Conservation (phyloP, 1,140 invertebrate species). For the Chionoecetes opilio region DNA sequence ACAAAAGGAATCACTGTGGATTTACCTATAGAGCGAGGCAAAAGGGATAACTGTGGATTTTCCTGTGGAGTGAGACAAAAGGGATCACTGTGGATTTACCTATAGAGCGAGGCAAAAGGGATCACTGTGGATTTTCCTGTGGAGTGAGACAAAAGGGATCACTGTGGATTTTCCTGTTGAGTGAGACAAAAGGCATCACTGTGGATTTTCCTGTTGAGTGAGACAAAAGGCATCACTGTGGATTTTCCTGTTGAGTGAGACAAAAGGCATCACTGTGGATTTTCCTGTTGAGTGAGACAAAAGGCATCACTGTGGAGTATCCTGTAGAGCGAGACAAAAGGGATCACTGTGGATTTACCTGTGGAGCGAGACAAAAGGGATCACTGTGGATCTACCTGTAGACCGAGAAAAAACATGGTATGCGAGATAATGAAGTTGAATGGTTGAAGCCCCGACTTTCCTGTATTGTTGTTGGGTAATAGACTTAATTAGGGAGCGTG, state of each 20-base stretch:
- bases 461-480: background rate
- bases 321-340: background rate
- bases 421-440: background rate
- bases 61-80: no score
- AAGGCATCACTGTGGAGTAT: slow-evolving; percentile 14
- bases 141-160: no score
- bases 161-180: slow-evolving; percentile 36
- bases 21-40: no score
- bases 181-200: slow-evolving; percentile 56
- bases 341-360: no score
- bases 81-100: background rate
- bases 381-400: no score
- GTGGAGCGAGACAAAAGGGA: background rate
- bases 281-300: background rate
- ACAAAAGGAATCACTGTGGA: slow-evolving; percentile 68
- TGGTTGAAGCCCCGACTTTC: background rate
- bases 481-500: background rate
- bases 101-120: no score
- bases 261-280: slow-evolving; percentile 12
- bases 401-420: background rate
- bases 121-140: background rate
- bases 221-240: slow-evolving; percentile 57
- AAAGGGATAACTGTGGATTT: background rate
- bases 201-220: slow-evolving; percentile 39
- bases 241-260: slow-evolving; percentile 33